These are phyloP conservation scores for Hestina assimilis DNA, from an alignment of 1,140 invertebrate species.

Conservation along the genomic window DNA sequence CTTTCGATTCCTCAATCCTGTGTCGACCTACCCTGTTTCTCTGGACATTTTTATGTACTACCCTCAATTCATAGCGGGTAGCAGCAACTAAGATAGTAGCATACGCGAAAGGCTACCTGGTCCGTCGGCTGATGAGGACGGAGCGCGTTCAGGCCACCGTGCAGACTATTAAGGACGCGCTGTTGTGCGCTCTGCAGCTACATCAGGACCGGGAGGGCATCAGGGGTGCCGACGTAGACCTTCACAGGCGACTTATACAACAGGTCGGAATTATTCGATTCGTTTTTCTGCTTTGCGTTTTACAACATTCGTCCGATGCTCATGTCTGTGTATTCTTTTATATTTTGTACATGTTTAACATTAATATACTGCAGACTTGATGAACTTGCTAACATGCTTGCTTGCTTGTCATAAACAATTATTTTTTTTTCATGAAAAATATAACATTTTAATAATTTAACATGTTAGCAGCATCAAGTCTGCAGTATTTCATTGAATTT, in stretches of 20 bases:
- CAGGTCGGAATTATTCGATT: constrained; percentile 73
- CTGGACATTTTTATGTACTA: constrained; percentile 58
- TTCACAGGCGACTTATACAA: constrained; percentile 81
- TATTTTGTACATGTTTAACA: too few relatives aligned
- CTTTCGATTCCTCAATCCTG: too few relatives aligned
- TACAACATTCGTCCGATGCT: too few relatives aligned
- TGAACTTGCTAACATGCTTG: too few relatives aligned
- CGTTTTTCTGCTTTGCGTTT: neutral
- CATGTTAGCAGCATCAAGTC: too few relatives aligned
- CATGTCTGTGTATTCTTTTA: too few relatives aligned
- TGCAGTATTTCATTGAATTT: too few relatives aligned
- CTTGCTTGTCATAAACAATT: too few relatives aligned
- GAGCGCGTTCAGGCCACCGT: constrained; percentile 89
- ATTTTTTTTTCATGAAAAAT: too few relatives aligned
- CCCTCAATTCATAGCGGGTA: constrained; percentile 63
- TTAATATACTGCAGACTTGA: too few relatives aligned
- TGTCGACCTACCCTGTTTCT: too few relatives aligned
- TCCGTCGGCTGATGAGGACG: constrained; percentile 87
- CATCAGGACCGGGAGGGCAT: constrained; percentile 82
- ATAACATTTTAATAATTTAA: too few relatives aligned
- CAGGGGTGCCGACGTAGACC: constrained; percentile 80
- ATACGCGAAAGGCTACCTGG: constrained; percentile 87
- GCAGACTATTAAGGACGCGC: constrained; percentile 88
- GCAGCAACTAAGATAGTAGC: constrained; percentile 86
- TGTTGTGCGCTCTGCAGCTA: constrained; percentile 86